Percentiles rank a stretch among this genome's conserved stretches.
phyloP scores from a whole-genome alignment of 2,797 vertebrate species.

The Hypotaenidia okinawae region DNA sequence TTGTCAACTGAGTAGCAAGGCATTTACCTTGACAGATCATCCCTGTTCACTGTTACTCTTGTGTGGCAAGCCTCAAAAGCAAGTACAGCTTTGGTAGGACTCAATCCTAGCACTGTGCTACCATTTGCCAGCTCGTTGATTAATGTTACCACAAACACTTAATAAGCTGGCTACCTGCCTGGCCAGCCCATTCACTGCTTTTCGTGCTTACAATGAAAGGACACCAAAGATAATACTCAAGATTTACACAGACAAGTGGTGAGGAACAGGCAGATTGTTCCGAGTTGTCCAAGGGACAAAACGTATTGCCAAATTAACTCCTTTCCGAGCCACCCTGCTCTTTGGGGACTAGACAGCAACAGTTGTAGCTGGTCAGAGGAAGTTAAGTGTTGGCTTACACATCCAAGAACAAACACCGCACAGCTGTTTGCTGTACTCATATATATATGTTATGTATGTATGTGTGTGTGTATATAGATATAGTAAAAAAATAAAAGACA shows the following conservation, averaged over 20 bases:
- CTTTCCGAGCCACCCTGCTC: rapidly evolving
- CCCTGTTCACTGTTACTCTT: not conserved
- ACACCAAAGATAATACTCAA: not conserved
- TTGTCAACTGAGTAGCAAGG: not conserved
- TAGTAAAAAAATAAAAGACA: not conserved
- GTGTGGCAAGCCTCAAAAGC: not conserved
- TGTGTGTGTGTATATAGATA: too few species aligned
- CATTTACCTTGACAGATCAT: conserved; percentile 3
- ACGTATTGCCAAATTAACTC: not conserved
- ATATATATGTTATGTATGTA: too few species aligned
- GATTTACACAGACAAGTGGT: not conserved
- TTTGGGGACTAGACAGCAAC: not conserved
- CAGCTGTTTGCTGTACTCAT: not conserved
- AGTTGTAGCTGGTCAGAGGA: not conserved
- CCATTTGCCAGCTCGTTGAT: not conserved
- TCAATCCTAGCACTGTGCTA: not conserved
- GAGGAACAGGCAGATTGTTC: not conserved
- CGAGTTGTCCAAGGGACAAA: not conserved
- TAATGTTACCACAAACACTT: not conserved
- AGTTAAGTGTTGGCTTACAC: not conserved
- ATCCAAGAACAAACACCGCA: not conserved
- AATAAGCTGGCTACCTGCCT: conserved; percentile 25
- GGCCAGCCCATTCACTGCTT: not conserved
- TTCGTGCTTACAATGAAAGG: not conserved
- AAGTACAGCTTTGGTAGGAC: not conserved